Conservation (phyloP, 2,797 vertebrate genomes). For the Parauchenoglanis punctatus region DNA sequence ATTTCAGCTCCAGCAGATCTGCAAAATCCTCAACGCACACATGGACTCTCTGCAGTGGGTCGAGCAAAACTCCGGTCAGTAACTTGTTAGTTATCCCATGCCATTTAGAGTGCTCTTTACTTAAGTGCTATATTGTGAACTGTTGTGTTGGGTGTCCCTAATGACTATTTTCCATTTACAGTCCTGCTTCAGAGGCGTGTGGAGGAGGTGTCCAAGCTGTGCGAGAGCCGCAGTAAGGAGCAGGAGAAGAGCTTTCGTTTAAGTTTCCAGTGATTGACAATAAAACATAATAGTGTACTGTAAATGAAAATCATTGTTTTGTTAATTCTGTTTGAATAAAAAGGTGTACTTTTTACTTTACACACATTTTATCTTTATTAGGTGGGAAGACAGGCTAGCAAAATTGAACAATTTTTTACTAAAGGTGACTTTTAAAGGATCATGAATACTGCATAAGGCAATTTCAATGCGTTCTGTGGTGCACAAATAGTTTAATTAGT, state of each 20-base stretch:
- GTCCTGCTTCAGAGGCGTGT: constrained; percentile 92
- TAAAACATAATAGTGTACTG: background rate
- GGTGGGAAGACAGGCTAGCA: no score
- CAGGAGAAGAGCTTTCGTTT: constrained; percentile 91
- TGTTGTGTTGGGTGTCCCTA: background rate
- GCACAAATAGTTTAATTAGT: background rate
- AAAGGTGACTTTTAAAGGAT: background rate
- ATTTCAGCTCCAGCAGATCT: constrained; percentile 88
- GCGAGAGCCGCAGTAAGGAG: constrained; percentile 89
- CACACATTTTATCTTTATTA: background rate
- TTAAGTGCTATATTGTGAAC: background rate
- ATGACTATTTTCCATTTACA: constrained; percentile 4
- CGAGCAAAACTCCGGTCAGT: constrained; percentile 86
- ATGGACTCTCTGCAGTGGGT: constrained; percentile 94
- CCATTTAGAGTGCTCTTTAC: background rate
- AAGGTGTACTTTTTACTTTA: constrained; percentile 29
- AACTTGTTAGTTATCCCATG: background rate
- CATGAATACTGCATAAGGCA: background rate
- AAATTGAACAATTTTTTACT: background rate
- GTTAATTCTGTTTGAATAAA: constrained; percentile 47
- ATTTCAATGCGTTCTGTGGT: background rate
- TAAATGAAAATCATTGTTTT: constrained; percentile 43
- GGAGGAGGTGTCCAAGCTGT: constrained; percentile 90
- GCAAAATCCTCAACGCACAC: constrained; percentile 90
- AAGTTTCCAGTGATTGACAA: constrained; percentile 78